Percentiles rank a stretch among this genome's conserved stretches.
Evolutionary conservation across 2,113 vertebrate genomes (phyloP).

Genomic region (Patagioenas fasciata): DNA sequence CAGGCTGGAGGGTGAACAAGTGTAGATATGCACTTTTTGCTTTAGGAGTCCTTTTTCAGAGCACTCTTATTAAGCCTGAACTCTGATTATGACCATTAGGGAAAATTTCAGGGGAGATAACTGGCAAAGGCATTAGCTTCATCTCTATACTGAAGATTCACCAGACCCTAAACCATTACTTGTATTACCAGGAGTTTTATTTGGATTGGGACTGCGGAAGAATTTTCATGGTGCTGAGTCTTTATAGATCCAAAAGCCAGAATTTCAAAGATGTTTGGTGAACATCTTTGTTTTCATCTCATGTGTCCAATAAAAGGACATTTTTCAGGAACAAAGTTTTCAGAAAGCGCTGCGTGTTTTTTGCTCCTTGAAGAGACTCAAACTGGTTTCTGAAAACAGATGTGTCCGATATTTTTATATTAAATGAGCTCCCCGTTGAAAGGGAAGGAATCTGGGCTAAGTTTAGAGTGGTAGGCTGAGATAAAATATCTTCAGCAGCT

Average conservation of each 20-base stretch:
- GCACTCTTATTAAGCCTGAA: not conserved
- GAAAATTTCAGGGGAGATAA: not conserved
- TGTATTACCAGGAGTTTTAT: not conserved
- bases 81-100: not conserved
- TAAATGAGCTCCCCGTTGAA: not conserved
- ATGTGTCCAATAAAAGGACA: fast-evolving
- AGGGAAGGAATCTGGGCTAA: not conserved
- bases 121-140: not conserved
- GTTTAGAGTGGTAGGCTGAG: not conserved
- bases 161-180: not conserved
- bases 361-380: not conserved
- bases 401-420: not conserved
- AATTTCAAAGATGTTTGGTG: not conserved
- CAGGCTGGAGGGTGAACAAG: not conserved
- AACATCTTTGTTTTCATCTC: not conserved
- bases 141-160: not conserved
- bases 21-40: not conserved
- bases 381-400: not conserved
- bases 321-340: not conserved
- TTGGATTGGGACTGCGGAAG: not conserved
- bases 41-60: not conserved
- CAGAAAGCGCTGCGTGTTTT: not conserved
- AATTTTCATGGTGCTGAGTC: not conserved
- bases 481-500: not conserved
- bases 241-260: not conserved